Evolutionary conservation across 2,888 invertebrate species (phyloP).

Genomic region (Zaprionus obscuricornis): DNA sequence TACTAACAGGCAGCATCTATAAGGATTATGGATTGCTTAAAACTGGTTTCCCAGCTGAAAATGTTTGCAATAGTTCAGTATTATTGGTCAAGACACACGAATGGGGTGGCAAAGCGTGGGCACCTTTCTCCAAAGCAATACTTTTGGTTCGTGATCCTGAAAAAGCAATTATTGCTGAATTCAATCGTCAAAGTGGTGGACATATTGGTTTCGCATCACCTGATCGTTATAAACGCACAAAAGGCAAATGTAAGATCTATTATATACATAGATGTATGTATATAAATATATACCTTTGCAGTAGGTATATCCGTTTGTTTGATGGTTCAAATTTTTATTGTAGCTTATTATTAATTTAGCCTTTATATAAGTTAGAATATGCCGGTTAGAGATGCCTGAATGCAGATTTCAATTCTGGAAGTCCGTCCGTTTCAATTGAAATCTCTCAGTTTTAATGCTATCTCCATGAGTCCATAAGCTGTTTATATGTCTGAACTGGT

Average conservation of each 20-base stretch:
- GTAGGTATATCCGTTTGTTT: too few species aligned
- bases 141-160: slow-evolving; percentile 89
- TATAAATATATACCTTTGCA: too few species aligned
- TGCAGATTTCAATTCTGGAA: too few species aligned
- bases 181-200: slow-evolving; percentile 91
- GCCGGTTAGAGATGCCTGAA: too few species aligned
- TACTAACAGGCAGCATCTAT: slow-evolving; percentile 91
- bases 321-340: too few species aligned
- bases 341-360: too few species aligned
- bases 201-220: slow-evolving; percentile 91
- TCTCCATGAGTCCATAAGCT: too few species aligned
- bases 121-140: slow-evolving; percentile 87
- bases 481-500: too few species aligned
- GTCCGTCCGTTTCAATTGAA: too few species aligned
- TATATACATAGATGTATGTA: too few species aligned
- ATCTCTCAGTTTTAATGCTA: too few species aligned
- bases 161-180: slow-evolving; percentile 89
- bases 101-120: slow-evolving; percentile 86
- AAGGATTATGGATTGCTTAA: slow-evolving; percentile 91
- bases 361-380: too few species aligned
- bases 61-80: slow-evolving; percentile 89
- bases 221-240: slow-evolving; percentile 86
- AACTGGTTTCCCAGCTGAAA: slow-evolving; percentile 92
- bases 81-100: slow-evolving; percentile 92
- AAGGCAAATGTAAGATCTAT: slow-evolving; percentile 86